Percentiles rank a stretch among this genome's conserved stretches.
phyloP scores from a whole-genome alignment of 2,113 vertebrate species.

The Muscicapa adusta region DNA sequence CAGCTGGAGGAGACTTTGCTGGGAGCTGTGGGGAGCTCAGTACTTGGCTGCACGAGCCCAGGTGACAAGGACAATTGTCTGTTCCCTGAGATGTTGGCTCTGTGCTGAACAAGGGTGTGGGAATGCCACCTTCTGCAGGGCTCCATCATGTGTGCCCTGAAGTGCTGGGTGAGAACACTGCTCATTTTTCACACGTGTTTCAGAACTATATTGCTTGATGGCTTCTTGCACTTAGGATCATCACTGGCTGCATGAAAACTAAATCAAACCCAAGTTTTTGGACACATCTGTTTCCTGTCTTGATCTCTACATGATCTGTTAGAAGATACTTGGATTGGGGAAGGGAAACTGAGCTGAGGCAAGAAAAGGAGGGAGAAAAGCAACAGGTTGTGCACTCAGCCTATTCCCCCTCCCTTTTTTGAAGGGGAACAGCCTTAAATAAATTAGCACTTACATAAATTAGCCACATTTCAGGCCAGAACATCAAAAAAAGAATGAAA shows the following conservation, averaged over 20 bases:
- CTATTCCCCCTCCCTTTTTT: not conserved
- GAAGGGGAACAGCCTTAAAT: not conserved
- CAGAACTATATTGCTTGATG: not conserved
- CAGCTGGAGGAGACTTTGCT: not conserved
- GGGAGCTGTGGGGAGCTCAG: not conserved
- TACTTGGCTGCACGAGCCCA: not conserved
- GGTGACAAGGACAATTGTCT: not conserved
- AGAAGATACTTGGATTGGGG: not conserved
- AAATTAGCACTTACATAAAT: not conserved
- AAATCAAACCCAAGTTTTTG: not conserved
- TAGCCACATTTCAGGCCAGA: not conserved
- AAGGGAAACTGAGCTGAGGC: not conserved
- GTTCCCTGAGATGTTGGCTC: not conserved
- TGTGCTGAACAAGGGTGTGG: not conserved
- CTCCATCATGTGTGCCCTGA: not conserved
- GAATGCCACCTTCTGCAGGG: not conserved
- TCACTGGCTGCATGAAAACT: not conserved
- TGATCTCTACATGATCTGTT: not conserved
- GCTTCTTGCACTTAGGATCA: not conserved
- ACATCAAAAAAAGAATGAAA: not conserved
- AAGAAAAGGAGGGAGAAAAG: not conserved
- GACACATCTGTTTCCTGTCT: not conserved
- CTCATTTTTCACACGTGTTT: not conserved
- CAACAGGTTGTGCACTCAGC: not conserved
- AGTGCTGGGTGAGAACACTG: not conserved